Percentiles rank a stretch among this genome's conserved stretches.
phyloP scores from a whole-genome alignment of 2,113 vertebrate species.

The Haemorhous mexicanus region DNA sequence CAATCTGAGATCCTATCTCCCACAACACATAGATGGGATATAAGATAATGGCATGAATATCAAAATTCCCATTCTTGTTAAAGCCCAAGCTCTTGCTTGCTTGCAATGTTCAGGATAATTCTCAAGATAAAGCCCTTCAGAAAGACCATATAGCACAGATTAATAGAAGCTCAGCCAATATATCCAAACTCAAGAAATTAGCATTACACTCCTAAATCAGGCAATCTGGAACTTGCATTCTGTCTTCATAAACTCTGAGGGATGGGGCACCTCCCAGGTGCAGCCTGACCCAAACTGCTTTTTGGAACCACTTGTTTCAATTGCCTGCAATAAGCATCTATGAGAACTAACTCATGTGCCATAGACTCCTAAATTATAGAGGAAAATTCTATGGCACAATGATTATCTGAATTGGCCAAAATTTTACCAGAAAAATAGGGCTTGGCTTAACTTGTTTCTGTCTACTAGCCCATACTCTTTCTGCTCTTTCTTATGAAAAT shows the following conservation, averaged over 20 bases:
- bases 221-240: neutral
- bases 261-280: neutral
- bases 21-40: neutral
- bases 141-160: neutral
- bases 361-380: neutral
- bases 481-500: neutral
- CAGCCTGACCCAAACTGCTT: neutral
- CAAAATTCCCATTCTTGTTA: neutral
- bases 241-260: neutral
- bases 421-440: neutral
- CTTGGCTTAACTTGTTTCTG: neutral
- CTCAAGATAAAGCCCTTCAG: neutral
- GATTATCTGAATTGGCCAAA: neutral
- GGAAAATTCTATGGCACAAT: neutral
- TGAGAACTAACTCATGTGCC: neutral
- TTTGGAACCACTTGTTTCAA: neutral
- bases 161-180: neutral
- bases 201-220: neutral
- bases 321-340: neutral
- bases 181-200: neutral
- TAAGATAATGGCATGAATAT: neutral
- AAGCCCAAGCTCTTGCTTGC: neutral
- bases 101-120: neutral
- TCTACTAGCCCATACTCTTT: neutral
- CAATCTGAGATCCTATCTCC: neutral